Evolutionary conservation across 2,888 invertebrate genomes (phyloP).

Genomic region (Arrhopalites spinosus): DNA sequence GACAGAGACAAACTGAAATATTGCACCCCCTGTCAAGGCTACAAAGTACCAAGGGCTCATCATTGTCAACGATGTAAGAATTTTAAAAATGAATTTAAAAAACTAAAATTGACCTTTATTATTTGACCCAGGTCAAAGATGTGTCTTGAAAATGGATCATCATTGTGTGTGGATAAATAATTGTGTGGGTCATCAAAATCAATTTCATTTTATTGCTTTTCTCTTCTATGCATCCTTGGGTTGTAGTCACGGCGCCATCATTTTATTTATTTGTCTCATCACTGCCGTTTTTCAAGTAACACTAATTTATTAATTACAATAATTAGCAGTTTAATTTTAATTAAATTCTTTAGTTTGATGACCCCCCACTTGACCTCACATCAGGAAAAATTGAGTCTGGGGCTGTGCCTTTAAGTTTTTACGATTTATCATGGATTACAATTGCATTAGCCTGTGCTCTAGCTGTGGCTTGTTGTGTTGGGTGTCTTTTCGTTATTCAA

Average conservation of each 20-base stretch:
- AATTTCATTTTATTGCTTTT: conserved; percentile 87
- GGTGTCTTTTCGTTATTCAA: conserved; percentile 91
- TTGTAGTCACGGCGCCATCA: conserved; percentile 80
- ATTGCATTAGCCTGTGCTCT: conserved; percentile 81
- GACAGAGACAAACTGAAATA: conserved; percentile 78
- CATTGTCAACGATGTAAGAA: conserved; percentile 96
- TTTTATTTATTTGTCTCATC: conserved; percentile 72
- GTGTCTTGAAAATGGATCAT: conserved; percentile 77
- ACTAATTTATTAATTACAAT: too few relatives aligned
- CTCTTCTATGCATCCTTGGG: conserved; percentile 86
- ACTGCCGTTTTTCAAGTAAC: conserved; percentile 74
- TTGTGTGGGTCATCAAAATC: conserved; percentile 95
- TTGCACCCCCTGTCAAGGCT: conserved; percentile 86
- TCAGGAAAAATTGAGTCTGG: conserved; percentile 69
- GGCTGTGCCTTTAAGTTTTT: conserved; percentile 71
- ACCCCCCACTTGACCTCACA: conserved; percentile 40
- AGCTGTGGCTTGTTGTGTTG: conserved; percentile 88
- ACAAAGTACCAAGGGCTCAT: conserved; percentile 93
- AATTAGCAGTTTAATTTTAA: too few relatives aligned
- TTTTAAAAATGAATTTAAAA: too few relatives aligned
- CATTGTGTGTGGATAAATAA: conserved; percentile 99
- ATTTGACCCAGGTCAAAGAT: too few relatives aligned
- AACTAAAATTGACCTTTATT: too few relatives aligned
- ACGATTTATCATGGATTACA: conserved; percentile 73
- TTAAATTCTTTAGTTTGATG: too few relatives aligned